Conservation (phyloP, 2,113 vertebrate genomes). For the Neofelis nebulosa region DNA sequence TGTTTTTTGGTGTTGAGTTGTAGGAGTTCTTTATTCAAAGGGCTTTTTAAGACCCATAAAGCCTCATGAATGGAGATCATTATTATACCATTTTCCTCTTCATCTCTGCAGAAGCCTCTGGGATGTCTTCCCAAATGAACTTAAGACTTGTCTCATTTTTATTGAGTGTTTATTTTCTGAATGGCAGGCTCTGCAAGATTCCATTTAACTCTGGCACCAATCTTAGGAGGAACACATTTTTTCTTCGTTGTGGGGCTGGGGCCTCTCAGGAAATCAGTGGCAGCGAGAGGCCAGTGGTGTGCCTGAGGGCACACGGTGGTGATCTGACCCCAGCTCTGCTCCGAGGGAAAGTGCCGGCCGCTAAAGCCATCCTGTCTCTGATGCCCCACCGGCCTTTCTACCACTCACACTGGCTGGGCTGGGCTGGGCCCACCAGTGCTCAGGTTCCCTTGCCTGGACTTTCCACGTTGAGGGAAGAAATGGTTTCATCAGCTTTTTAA, state of each 20-base stretch:
- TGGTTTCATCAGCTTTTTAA: constrained; percentile 73
- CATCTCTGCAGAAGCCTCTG: background rate
- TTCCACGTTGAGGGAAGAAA: constrained; percentile 68
- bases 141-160: background rate
- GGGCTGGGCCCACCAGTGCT: accelerated
- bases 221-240: background rate
- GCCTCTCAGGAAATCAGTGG: background rate
- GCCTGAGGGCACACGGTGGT: background rate
- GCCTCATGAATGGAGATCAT: background rate
- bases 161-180: constrained; percentile 5
- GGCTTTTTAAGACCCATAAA: background rate
- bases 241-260: background rate
- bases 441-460: constrained; percentile 29
- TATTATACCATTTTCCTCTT: background rate
- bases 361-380: background rate
- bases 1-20: background rate
- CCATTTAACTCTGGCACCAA: background rate
- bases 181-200: background rate
- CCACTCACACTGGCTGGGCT: accelerated
- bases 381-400: background rate
- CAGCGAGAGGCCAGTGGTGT: background rate
- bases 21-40: background rate
- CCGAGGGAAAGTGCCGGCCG: background rate
- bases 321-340: background rate
- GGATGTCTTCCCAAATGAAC: background rate